Evolutionary conservation across 2,888 invertebrate genomes (phyloP).

Genomic region (Tenthredo distinguenda): DNA sequence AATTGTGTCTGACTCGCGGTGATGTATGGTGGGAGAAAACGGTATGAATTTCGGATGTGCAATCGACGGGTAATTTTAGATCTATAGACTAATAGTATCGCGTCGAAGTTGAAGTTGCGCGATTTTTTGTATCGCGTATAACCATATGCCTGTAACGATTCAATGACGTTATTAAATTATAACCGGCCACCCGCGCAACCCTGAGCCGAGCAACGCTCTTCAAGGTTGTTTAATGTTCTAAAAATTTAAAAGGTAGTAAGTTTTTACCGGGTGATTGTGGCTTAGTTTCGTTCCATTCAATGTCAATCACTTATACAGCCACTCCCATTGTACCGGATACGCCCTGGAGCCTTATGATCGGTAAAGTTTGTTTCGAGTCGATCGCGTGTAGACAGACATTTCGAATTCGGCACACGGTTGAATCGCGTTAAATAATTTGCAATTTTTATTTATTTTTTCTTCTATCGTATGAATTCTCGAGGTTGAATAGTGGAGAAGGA

Average conservation of each 20-base stretch:
- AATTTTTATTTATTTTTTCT: too few relatives aligned
- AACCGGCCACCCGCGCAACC: conserved; percentile 39
- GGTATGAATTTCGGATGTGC: background rate
- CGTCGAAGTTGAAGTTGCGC: background rate
- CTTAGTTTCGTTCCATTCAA: conserved; percentile 49
- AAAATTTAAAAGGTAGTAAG: conserved; percentile 1
- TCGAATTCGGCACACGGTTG: background rate
- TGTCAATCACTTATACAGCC: conserved; percentile 32
- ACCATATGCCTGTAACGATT: background rate
- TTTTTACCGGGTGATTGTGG: conserved; percentile 47
- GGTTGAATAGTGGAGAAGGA: background rate
- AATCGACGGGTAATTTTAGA: background rate
- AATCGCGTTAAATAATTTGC: background rate
- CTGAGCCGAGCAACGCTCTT: conserved; percentile 9
- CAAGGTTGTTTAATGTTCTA: conserved; percentile 15
- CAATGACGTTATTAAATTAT: background rate
- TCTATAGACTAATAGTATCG: background rate
- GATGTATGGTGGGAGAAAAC: background rate
- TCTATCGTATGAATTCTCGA: too few relatives aligned
- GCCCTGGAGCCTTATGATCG: background rate
- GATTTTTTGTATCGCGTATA: background rate
- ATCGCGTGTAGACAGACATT: background rate
- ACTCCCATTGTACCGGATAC: conserved; percentile 50
- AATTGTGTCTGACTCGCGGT: background rate
- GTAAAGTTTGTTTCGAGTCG: background rate